Conservation (phyloP, 2,797 vertebrate species). For the Tokudaia tokunoshimensis region DNA sequence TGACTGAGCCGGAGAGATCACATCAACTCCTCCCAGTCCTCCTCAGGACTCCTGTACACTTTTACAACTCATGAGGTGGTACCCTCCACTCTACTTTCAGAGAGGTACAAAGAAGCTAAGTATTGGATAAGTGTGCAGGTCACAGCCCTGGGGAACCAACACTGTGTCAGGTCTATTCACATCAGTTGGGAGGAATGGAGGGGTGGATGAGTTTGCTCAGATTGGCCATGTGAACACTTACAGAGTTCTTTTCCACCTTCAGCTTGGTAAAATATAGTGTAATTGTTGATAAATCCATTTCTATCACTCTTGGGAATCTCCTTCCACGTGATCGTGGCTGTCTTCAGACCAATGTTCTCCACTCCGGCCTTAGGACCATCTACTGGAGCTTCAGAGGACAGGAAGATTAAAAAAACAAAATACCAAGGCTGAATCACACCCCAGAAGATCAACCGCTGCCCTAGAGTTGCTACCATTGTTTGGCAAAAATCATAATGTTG, state of each 20-base stretch:
- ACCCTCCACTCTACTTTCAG: not conserved
- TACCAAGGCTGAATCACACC: not conserved
- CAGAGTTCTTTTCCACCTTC: constrained; percentile 83
- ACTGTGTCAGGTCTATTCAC: not conserved
- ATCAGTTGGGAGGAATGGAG: not conserved
- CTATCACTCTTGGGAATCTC: constrained; percentile 84
- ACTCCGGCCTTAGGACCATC: constrained; percentile 82
- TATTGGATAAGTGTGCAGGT: not conserved
- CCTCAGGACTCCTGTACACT: not conserved
- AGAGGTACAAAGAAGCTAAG: not conserved
- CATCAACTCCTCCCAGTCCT: not conserved
- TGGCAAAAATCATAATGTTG: not conserved
- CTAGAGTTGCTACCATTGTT: not conserved
- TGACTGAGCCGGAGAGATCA: not conserved
- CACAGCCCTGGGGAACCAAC: not conserved
- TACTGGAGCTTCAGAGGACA: constrained; percentile 83
- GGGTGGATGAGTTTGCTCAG: not conserved
- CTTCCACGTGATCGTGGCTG: constrained; percentile 86
- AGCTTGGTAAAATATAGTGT: constrained; percentile 88
- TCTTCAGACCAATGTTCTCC: constrained; percentile 79
- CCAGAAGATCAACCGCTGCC: not conserved
- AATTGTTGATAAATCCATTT: constrained; percentile 87
- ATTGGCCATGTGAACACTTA: constrained; percentile 76
- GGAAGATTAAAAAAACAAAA: not conserved
- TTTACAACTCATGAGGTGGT: not conserved